These are phyloP conservation scores for Talpa occidentalis DNA, from an alignment of 2,113 vertebrate species.

Conservation along the genomic window DNA sequence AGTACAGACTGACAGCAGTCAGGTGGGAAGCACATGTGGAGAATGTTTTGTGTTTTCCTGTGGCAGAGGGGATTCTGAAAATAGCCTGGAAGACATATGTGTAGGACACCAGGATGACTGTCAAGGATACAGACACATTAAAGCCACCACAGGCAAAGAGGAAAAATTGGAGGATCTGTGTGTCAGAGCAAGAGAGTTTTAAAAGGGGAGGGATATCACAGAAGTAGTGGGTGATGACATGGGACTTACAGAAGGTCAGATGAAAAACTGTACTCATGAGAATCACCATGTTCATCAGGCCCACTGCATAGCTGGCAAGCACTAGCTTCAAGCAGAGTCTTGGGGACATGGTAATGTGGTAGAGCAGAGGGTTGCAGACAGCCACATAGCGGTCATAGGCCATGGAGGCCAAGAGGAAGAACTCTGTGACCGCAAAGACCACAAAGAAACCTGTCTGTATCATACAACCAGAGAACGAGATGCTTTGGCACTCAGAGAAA, in stretches of 20 bases:
- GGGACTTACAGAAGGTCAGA: slow-evolving; percentile 36
- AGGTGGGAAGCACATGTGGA: slow-evolving; percentile 57
- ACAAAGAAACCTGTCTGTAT: slow-evolving; percentile 27
- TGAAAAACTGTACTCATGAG: slow-evolving; percentile 14
- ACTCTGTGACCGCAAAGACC: slow-evolving; percentile 40
- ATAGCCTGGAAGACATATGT: slow-evolving; percentile 6
- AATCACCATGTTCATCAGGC: background rate
- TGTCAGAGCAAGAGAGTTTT: slow-evolving; percentile 62
- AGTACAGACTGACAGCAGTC: slow-evolving; percentile 34
- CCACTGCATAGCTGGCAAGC: slow-evolving; percentile 1
- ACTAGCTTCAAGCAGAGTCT: slow-evolving; percentile 25
- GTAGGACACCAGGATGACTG: slow-evolving; percentile 32
- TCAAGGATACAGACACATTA: slow-evolving; percentile 42
- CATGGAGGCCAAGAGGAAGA: slow-evolving; percentile 62
- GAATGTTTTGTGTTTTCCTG: slow-evolving; percentile 63
- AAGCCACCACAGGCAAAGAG: slow-evolving; percentile 36
- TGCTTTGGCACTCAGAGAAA: slow-evolving; percentile 38
- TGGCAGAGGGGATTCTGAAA: slow-evolving; percentile 54
- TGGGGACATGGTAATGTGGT: background rate
- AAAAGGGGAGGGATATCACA: slow-evolving; percentile 50
- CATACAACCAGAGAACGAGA: slow-evolving; percentile 39
- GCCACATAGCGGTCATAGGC: background rate
- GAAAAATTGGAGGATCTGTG: background rate
- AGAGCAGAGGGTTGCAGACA: slow-evolving; percentile 44
- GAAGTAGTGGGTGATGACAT: slow-evolving; percentile 56